Conservation (phyloP, 2,797 vertebrate species). For the Rhabdophis nuchalis region DNA sequence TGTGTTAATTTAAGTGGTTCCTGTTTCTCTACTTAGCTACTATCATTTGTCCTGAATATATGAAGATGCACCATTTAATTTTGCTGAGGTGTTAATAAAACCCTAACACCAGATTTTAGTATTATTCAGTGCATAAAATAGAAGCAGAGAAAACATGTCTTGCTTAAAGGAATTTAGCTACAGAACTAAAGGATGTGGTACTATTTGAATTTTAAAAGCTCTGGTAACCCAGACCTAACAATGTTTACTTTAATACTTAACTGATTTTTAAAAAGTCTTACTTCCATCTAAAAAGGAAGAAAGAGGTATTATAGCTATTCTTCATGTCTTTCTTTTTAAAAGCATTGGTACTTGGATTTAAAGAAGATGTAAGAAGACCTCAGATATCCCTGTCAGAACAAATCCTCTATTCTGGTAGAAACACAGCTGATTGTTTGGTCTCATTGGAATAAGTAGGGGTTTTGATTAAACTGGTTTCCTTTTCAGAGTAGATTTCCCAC, state of each 20-base stretch:
- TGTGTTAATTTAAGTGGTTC: slow-evolving; percentile 31
- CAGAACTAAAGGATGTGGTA: not conserved
- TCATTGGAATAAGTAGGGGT: not conserved
- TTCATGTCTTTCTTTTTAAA: not conserved
- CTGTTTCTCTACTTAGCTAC: slow-evolving; percentile 1
- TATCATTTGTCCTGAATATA: not conserved
- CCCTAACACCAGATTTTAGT: not conserved
- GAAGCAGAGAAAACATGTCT: rapidly evolving
- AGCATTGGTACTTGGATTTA: not conserved
- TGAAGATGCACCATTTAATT: not conserved
- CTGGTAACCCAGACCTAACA: not conserved
- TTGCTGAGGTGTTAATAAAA: not conserved
- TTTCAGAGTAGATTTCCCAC: not conserved
- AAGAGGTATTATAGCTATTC: not conserved
- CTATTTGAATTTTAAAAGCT: not conserved
- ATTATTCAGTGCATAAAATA: slow-evolving; percentile 10
- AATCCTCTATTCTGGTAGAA: not conserved
- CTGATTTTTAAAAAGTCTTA: not conserved
- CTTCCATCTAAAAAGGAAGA: not conserved
- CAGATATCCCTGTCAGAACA: not conserved
- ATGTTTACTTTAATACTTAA: not conserved
- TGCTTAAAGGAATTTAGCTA: not conserved
- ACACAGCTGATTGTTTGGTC: not conserved
- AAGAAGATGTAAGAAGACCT: not conserved
- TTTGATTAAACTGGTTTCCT: not conserved